phyloP scores from a whole-genome alignment of 2,888 invertebrate genomes.

The Melanchra persicariae region DNA sequence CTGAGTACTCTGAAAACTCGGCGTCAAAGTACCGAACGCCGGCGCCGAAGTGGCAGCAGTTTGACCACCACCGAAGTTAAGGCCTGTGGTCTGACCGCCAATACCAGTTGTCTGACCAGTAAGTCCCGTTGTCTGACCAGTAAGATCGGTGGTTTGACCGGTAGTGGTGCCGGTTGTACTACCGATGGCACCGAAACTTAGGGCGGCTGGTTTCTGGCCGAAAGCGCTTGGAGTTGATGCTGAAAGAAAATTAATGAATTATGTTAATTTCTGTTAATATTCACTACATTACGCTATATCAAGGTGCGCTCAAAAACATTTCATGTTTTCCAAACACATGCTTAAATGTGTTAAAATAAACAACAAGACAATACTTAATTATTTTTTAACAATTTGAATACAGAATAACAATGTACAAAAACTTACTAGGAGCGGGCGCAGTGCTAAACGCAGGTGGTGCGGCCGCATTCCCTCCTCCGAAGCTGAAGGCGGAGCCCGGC shows the following conservation, averaged over 20 bases:
- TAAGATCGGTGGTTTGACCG: neutral
- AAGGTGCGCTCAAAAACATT: too few species aligned
- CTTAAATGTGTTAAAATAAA: too few species aligned
- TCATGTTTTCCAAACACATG: too few species aligned
- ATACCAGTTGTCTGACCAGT: slow-evolving; percentile 16
- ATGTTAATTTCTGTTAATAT: too few species aligned
- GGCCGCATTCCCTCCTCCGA: slow-evolving; percentile 45
- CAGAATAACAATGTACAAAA: too few species aligned
- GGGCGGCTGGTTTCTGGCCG: slow-evolving; percentile 39
- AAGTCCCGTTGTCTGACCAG: neutral
- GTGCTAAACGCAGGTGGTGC: slow-evolving; percentile 58
- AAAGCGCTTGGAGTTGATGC: slow-evolving; percentile 30
- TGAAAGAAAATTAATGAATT: neutral
- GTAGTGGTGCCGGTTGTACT: neutral
- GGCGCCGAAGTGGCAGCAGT: slow-evolving; percentile 34
- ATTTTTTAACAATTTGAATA: too few species aligned
- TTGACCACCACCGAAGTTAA: slow-evolving; percentile 40
- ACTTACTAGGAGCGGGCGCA: slow-evolving; percentile 59
- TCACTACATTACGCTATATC: too few species aligned
- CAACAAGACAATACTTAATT: too few species aligned
- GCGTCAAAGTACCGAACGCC: slow-evolving; percentile 35
- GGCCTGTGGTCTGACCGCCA: slow-evolving; percentile 1
- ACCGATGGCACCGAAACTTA: slow-evolving; percentile 52
- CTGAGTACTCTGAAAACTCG: slow-evolving; percentile 47
- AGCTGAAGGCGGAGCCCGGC: slow-evolving; percentile 68